Conservation (phyloP, 2,888 invertebrate genomes). For the Phortica okadai region DNA sequence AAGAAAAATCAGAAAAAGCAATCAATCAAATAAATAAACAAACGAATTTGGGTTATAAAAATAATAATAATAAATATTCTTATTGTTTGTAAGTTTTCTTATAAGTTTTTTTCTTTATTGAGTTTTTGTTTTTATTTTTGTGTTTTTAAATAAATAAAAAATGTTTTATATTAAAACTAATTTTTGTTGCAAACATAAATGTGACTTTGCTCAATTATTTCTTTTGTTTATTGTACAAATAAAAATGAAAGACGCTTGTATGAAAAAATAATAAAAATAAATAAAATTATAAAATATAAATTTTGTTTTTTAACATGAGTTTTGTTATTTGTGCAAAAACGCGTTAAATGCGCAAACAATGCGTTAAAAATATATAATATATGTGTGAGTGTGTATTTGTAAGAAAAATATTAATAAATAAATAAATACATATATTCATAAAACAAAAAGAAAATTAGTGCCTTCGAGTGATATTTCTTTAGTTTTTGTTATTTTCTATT, state of each 20-base stretch:
- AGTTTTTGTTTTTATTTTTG: conserved; percentile 38
- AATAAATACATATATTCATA: conserved; percentile 44
- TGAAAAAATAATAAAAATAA: conserved; percentile 27
- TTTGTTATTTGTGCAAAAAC: conserved; percentile 68
- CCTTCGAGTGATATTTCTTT: conserved; percentile 16
- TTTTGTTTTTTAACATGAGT: not conserved
- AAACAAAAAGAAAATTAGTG: conserved; percentile 23
- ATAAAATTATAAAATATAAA: conserved; percentile 33
- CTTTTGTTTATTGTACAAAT: conserved; percentile 45
- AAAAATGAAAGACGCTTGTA: not conserved
- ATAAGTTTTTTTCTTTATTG: conserved; percentile 46
- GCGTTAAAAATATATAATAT: not conserved
- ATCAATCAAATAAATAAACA: conserved; percentile 16
- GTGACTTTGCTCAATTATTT: conserved; percentile 45
- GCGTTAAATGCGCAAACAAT: conserved; percentile 38
- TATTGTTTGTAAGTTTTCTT: conserved; percentile 42
- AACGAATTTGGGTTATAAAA: conserved; percentile 58
- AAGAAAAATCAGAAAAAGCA: not conserved
- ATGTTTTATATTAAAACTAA: conserved; percentile 62
- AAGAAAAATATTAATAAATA: conserved; percentile 36
- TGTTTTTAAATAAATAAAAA: conserved; percentile 45
- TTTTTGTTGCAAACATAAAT: conserved; percentile 67
- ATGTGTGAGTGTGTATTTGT: no score
- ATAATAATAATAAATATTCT: conserved; percentile 55
- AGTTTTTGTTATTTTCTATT: conserved; percentile 49